phyloP scores from a whole-genome alignment of 2,113 vertebrate genomes.

The Phocoena sinus region DNA sequence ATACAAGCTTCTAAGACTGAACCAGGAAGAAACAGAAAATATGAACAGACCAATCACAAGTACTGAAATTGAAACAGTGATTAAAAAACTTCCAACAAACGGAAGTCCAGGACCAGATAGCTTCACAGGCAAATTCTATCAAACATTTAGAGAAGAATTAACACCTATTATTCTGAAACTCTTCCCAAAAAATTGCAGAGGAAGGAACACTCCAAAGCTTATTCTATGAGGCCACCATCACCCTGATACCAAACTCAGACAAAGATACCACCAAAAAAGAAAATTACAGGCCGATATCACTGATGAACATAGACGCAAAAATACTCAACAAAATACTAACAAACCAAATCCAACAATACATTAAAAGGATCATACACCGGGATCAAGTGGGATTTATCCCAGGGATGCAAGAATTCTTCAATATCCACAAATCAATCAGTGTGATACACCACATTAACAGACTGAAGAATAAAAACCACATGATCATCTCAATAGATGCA shows the following conservation, averaged over 20 bases:
- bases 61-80: neutral
- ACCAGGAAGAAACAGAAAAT: neutral
- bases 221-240: neutral
- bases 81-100: neutral
- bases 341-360: too few relatives aligned
- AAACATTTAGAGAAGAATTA: neutral
- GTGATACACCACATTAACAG: too few relatives aligned
- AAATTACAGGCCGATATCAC: neutral
- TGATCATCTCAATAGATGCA: too few relatives aligned
- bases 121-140: neutral
- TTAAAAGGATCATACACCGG: too few relatives aligned
- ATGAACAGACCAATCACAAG: neutral
- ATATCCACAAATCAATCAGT: too few relatives aligned
- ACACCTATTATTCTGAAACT: neutral
- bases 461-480: too few relatives aligned
- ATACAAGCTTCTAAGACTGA: neutral
- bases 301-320: neutral
- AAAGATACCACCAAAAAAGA: neutral
- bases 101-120: neutral
- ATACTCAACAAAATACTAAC: too few relatives aligned
- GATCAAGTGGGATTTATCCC: too few relatives aligned
- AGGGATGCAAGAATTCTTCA: too few relatives aligned
- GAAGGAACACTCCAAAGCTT: neutral
- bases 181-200: neutral
- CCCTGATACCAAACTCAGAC: neutral